Conservation (phyloP, 2,113 vertebrate genomes). For the Nibea coibor region DNA sequence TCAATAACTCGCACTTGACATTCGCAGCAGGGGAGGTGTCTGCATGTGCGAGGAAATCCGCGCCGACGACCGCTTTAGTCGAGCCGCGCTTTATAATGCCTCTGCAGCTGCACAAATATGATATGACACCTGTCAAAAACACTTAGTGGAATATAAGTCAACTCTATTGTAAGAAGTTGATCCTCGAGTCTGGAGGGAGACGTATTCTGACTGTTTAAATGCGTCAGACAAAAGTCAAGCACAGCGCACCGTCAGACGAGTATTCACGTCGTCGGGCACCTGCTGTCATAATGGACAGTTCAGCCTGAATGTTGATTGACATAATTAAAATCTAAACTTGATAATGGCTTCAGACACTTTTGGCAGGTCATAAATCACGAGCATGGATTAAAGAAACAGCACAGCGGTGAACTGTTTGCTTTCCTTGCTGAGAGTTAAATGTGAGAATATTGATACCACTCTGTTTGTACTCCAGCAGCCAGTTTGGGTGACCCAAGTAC, state of each 20-base stretch:
- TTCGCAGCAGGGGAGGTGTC: conserved; percentile 57
- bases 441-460: background rate
- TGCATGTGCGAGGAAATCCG: conserved; percentile 49
- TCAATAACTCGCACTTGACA: conserved; percentile 67
- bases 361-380: background rate
- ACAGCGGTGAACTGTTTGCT: background rate
- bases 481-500: background rate
- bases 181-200: conserved; percentile 18
- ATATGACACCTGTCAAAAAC: conserved; percentile 67
- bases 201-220: conserved; percentile 20
- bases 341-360: background rate
- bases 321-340: background rate
- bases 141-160: conserved; percentile 47
- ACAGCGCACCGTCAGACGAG: background rate
- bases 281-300: conserved; percentile 5
- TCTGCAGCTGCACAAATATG: conserved; percentile 54
- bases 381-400: background rate
- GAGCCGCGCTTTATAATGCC: conserved; percentile 30
- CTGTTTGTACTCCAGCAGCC: background rate
- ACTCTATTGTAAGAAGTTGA: conserved; percentile 35
- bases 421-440: background rate
- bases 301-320: background rate
- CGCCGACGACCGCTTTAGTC: conserved; percentile 43
- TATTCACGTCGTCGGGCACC: conserved; percentile 1
- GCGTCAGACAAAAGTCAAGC: conserved; percentile 9